Percentiles rank a stretch among this genome's conserved stretches.
Conservation (phyloP, 2,113 vertebrate species). For the Prunella fulvescens region DNA sequence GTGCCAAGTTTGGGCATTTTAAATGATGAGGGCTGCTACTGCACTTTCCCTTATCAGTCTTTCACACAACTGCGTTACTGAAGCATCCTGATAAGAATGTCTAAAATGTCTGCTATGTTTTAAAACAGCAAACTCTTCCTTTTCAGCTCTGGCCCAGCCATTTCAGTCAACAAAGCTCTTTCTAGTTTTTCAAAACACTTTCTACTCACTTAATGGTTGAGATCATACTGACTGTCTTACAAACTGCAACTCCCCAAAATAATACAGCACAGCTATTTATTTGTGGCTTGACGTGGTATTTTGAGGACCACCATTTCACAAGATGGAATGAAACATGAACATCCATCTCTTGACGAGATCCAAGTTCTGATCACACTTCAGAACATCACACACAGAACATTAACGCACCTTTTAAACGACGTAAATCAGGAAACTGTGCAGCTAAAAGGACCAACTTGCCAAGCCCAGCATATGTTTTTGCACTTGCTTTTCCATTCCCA, state of each 20-base stretch:
- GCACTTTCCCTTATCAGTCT: constrained; percentile 35
- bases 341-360: not conserved
- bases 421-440: not conserved
- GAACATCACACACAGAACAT: not conserved
- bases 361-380: not conserved
- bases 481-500: constrained; percentile 8
- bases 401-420: not conserved
- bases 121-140: constrained; percentile 44
- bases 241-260: not conserved
- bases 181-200: constrained; percentile 9
- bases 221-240: not conserved
- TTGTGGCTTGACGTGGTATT: not conserved
- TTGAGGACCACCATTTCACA: not conserved
- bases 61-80: constrained; percentile 18
- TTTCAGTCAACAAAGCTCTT: constrained; percentile 5
- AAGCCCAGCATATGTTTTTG: constrained; percentile 19
- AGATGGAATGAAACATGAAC: not conserved
- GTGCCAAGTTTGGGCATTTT: constrained; percentile 39
- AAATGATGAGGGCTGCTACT: constrained; percentile 32
- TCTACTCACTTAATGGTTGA: not conserved
- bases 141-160: not conserved
- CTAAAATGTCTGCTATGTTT: constrained; percentile 53
- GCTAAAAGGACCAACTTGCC: constrained; percentile 23
- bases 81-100: constrained; percentile 47
- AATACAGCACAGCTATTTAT: not conserved